Percentiles rank a stretch among this genome's conserved stretches.
phyloP scores from a whole-genome alignment of 2,113 vertebrate species.

The Calidris pugnax region DNA sequence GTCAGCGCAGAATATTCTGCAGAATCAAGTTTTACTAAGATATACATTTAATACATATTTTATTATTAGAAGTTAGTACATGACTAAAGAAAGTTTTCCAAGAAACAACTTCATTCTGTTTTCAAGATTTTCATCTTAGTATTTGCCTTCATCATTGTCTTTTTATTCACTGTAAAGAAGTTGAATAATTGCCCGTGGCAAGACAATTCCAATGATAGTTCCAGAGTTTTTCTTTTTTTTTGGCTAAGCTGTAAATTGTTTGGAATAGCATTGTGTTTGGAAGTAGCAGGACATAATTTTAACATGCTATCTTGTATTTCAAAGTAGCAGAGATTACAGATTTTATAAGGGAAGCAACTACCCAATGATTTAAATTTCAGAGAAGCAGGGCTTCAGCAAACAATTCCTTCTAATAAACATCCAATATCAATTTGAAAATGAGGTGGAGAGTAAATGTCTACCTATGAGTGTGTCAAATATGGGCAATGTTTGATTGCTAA shows the following conservation, averaged over 20 bases:
- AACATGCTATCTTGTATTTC: background rate
- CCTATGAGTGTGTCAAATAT: background rate
- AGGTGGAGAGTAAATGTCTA: background rate
- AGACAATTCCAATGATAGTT: background rate
- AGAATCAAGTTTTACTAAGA: background rate
- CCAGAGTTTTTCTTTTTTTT: background rate
- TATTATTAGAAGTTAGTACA: background rate
- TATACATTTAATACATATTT: background rate
- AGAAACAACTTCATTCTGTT: background rate
- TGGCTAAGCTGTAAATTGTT: background rate
- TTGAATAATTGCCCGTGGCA: background rate
- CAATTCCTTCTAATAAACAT: background rate
- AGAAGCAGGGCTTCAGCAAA: background rate
- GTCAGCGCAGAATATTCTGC: background rate
- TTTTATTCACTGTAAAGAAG: background rate
- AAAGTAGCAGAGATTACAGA: background rate
- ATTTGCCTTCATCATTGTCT: background rate
- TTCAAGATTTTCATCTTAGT: background rate
- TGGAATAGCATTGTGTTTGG: background rate
- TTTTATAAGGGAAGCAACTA: background rate
- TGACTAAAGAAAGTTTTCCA: background rate
- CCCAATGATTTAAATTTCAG: background rate
- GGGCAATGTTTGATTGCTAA: background rate
- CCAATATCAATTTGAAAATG: background rate
- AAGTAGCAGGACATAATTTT: background rate